Base-by-base conservation (phyloP, 2,888 invertebrate genomes). In the Melangyna quadrimaculata region DNA sequence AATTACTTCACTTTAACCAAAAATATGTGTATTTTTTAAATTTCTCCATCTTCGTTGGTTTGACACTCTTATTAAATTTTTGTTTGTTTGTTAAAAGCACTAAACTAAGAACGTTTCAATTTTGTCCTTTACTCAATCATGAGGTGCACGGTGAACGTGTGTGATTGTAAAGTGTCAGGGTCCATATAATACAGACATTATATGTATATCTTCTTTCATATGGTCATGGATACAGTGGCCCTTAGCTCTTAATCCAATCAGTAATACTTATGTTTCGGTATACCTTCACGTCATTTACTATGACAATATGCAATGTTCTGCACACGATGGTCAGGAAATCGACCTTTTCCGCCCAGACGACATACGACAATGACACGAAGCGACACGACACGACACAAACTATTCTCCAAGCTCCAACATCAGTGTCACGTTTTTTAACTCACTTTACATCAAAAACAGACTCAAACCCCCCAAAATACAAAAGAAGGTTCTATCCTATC, bases 201-300 rank as follows among this genome's bases (percentile, higher is more conserved):
- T 27, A 48, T 2, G 3, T 12, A 35, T n/a, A n/a, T n/a, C n/a
- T n/a, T n/a, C n/a, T n/a, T n/a, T 29, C 43, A 57, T 40, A 32
- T 57, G 57, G 59, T 48, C 65, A 70, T 65, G 51, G n/a, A n/a
- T n/a, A 67, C 59, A 53, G 43, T 53, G 37, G 14, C 27, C 45
- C 70, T 65, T 65, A 71, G 35, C 75, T n/a, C n/a, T 79, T 84
- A 84, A 84, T 79, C 79, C 83, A 84, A 84, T 79, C 79, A 79
- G 74, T 71, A 65, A 71, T 71, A 78, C 78, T 79, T 65, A 70
- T 74, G 74, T 57, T 57, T 22, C 6, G 17, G 51, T 51, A 9
- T 14, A 22, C 1, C 14, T 0, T 12, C 0, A 35, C 7, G 12
- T 35, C n/a, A n/a, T 35, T 12, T 43, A 74, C 75, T 67, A 8